phyloP scores from a whole-genome alignment of 2,113 vertebrate genomes.

The Pedionomus torquatus region DNA sequence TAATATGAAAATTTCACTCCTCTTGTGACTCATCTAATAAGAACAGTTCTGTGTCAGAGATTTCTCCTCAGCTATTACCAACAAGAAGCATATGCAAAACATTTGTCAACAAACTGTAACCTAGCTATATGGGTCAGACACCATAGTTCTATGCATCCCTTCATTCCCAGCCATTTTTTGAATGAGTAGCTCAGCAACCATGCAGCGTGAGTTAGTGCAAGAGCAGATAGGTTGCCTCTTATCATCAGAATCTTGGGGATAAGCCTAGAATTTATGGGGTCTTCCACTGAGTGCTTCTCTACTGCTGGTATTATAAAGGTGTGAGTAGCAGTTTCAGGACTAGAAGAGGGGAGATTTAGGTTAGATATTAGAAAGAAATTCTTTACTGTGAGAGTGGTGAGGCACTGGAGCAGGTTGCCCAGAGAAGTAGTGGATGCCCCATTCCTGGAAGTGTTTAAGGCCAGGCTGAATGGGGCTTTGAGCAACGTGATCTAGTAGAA shows the following conservation, averaged over 20 bases:
- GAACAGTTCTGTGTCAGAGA: background rate
- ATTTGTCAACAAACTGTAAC: background rate
- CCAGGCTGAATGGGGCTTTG: too few species aligned
- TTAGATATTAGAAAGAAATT: too few species aligned
- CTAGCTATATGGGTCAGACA: background rate
- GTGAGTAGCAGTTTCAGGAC: background rate
- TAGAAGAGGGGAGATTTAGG: too few species aligned
- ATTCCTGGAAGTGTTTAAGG: too few species aligned
- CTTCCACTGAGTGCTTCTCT: background rate
- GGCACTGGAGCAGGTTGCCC: too few species aligned
- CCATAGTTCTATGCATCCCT: background rate
- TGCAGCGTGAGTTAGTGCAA: background rate
- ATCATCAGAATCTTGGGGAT: accelerated
- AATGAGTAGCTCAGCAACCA: background rate
- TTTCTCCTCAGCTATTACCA: background rate
- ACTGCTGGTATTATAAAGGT: background rate
- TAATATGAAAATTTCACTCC: background rate
- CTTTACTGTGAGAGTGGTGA: too few species aligned
- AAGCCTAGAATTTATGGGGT: background rate
- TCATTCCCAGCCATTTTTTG: background rate
- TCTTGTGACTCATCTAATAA: background rate
- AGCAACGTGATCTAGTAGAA: too few species aligned
- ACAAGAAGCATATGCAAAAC: background rate
- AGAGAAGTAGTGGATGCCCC: too few species aligned
- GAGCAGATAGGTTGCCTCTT: background rate